Base-by-base conservation (phyloP, 2,113 vertebrate genomes). In the Mesitornis unicolor region DNA sequence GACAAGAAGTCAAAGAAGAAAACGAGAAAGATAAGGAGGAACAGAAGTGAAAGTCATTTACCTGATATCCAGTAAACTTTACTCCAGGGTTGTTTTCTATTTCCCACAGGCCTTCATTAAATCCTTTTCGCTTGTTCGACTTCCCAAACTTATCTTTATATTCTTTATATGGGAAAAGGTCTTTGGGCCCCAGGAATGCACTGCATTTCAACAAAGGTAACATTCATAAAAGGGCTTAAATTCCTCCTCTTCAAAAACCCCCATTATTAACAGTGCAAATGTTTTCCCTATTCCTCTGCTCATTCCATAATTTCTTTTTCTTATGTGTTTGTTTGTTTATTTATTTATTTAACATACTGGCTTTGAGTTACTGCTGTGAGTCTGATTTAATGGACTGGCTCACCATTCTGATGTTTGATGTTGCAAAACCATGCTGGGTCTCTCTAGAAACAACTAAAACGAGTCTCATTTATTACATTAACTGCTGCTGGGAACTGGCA, bases 131-230 rank as follows among this genome's bases (percentile, higher is more conserved):
- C 97, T 99, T 99, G 98, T 99, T 99, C 13, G 99, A 99, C 90
- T 99, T 99, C 77, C 99, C 99, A 98, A 99, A 99, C 96, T 99
- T 99, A 97, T 99, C 99, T 98, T 99, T 99, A 92, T 99, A 99
- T 96, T 99, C 99, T 97, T 99, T 99, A 94, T 99, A 99, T 10
- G 99, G 99, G 84, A 99, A 99, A 92, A 99, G 99, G 97, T 99
- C 99, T 98, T 99, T 99, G 48, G 99, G 98, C 51, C 99, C 99
- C 96, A 99, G 97, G 97, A 99, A 99, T 5, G 99, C 99, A 59
- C 99, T 99, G 95, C 38, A 97, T 95, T 97, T 93, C 38, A 95
- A 95, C 64, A 95, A 60, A 97, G 65, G 81, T 47, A 54, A 94
- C 61, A 94, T 63, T 96, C 54, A 94, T 79, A 91, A 75, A 63